Evolutionary conservation across 1,140 invertebrate genomes (phyloP).

Genomic region (Pteromalus puparum): DNA sequence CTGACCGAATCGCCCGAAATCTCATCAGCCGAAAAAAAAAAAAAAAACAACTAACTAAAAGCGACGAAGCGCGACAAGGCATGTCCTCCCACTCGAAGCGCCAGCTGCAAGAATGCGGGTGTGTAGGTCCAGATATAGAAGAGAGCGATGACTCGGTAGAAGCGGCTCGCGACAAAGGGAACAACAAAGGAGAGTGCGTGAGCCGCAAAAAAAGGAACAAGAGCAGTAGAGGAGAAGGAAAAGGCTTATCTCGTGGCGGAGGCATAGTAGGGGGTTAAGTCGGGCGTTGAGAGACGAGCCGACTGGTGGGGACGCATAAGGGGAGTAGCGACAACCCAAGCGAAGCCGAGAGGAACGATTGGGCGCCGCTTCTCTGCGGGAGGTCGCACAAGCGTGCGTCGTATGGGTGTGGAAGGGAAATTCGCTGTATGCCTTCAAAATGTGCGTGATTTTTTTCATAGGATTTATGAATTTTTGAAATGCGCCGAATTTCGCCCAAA

Average conservation of each 20-base stretch:
- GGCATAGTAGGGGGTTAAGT: constrained; percentile 11
- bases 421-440: neutral
- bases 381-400: neutral
- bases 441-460: neutral
- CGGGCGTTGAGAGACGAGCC: neutral
- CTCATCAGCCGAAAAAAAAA: constrained; percentile 2
- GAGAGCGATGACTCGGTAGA: neutral
- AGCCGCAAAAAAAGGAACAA: neutral
- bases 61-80: neutral
- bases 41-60: neutral
- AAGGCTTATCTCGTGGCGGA: neutral
- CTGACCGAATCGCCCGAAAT: neutral
- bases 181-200: constrained; percentile 26
- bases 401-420: constrained; percentile 3
- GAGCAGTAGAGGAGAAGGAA: neutral
- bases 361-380: neutral
- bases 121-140: neutral
- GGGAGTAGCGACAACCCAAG: neutral
- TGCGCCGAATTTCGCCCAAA: neutral
- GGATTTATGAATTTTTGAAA: neutral
- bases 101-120: neutral
- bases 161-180: constrained; percentile 26
- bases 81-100: neutral
- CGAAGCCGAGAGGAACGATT: neutral
- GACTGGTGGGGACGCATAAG: constrained; percentile 7